These are phyloP conservation scores for Probosciger aterrimus DNA, from an alignment of 2,113 vertebrate genomes.

Conservation along the genomic window DNA sequence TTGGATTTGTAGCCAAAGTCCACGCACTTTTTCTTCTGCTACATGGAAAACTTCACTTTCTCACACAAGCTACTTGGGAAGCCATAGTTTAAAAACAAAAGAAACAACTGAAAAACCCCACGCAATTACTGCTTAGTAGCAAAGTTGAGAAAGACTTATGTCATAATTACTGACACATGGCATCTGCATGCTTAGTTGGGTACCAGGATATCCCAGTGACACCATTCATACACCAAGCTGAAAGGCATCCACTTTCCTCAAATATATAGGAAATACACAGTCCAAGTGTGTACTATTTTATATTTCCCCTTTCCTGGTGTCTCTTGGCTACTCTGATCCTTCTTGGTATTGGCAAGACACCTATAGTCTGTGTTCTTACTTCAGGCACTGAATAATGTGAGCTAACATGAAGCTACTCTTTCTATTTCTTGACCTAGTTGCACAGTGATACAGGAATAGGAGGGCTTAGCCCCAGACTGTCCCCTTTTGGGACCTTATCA, in stretches of 20 bases:
- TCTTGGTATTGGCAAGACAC: not conserved
- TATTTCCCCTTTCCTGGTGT: not conserved
- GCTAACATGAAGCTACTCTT: fast-evolving
- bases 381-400: fast-evolving
- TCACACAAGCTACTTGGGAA: not conserved
- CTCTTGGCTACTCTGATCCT: not conserved
- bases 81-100: not conserved
- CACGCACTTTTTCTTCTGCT: not conserved
- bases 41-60: not conserved
- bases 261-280: not conserved
- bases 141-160: not conserved
- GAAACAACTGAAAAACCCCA: not conserved
- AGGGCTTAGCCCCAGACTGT: not conserved
- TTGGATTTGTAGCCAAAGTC: not conserved
- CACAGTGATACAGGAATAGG: not conserved
- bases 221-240: not conserved
- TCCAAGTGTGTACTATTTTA: not conserved
- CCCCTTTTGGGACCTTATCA: not conserved
- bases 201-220: not conserved
- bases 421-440: not conserved
- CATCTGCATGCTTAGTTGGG: not conserved
- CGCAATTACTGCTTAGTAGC: not conserved
- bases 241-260: not conserved
- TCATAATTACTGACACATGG: not conserved
- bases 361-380: not conserved